phyloP scores from a whole-genome alignment of 2,797 vertebrate species.

The Taeniopygia guttata region DNA sequence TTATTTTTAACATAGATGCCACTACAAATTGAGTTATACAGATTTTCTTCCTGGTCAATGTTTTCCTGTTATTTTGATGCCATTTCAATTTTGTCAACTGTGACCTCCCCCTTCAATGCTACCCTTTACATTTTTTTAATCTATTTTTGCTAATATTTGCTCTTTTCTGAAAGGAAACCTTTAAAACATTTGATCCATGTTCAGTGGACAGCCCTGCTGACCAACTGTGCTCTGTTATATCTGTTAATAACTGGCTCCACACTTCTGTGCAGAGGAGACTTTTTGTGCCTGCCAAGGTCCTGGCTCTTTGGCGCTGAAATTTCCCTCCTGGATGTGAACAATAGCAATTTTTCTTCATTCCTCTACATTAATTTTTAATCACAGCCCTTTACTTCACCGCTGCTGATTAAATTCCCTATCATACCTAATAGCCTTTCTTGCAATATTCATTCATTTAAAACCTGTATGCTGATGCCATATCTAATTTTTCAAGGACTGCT shows the following conservation, averaged over 20 bases:
- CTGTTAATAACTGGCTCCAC: neutral
- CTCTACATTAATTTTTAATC: slow-evolving; percentile 77
- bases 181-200: neutral
- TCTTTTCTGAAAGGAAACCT: neutral
- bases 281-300: neutral
- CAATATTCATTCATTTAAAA: slow-evolving; percentile 74
- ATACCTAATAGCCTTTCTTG: slow-evolving; percentile 67
- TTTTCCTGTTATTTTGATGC: neutral
- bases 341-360: slow-evolving; percentile 67
- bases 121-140: neutral
- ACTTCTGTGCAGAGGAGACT: neutral
- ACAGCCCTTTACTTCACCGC: slow-evolving; percentile 50
- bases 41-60: neutral
- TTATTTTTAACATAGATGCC: neutral
- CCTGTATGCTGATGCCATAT: slow-evolving; percentile 59
- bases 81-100: neutral
- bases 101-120: neutral
- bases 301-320: slow-evolving; percentile 36
- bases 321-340: slow-evolving; percentile 51
- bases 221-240: fast-evolving
- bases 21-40: neutral
- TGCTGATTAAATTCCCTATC: slow-evolving; percentile 71
- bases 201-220: neutral
- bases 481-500: slow-evolving; percentile 71
- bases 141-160: neutral